phyloP scores from a whole-genome alignment of 2,888 invertebrate genomes.

The Chirona hameri region DNA sequence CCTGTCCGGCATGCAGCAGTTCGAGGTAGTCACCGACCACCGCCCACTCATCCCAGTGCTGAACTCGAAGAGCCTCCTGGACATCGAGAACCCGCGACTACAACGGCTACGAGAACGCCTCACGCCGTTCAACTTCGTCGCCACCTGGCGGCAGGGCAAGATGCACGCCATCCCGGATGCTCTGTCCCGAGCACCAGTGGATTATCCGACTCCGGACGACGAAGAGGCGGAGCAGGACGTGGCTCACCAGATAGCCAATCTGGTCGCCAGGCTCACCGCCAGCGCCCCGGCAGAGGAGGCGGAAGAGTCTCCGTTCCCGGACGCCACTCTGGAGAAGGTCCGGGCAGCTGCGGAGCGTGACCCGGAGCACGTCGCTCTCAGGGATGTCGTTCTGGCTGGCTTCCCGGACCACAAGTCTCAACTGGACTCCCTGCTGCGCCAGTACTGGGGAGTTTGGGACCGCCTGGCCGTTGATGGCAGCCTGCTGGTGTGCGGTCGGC shows the following conservation, averaged over 20 bases:
- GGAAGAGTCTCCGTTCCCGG: neutral
- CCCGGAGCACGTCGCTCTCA: conserved; percentile 7
- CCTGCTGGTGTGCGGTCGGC: conserved; percentile 4
- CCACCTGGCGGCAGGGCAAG: conserved; percentile 30
- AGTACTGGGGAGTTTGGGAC: conserved; percentile 24
- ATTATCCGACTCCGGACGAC: neutral
- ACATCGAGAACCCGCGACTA: conserved; percentile 33
- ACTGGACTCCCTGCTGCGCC: neutral
- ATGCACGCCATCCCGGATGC: conserved; percentile 32
- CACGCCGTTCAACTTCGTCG: conserved; percentile 28
- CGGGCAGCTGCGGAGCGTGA: conserved; percentile 23
- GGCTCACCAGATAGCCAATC: neutral
- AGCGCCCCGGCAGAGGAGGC: neutral
- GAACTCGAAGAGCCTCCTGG: conserved; percentile 29
- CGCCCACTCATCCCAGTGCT: conserved; percentile 33
- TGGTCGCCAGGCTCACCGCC: neutral
- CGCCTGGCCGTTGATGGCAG: conserved; percentile 8
- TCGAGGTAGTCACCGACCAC: conserved; percentile 32
- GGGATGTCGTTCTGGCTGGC: conserved; percentile 1
- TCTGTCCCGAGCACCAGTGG: conserved; percentile 31
- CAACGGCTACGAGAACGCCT: conserved; percentile 31
- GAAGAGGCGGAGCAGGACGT: neutral
- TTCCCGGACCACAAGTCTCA: conserved; percentile 29
- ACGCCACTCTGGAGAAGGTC: conserved; percentile 14
- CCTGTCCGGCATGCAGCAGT: conserved; percentile 30